Evolutionary conservation across 2,888 invertebrate species (phyloP).

Genomic region (Geotrupes spiniger): DNA sequence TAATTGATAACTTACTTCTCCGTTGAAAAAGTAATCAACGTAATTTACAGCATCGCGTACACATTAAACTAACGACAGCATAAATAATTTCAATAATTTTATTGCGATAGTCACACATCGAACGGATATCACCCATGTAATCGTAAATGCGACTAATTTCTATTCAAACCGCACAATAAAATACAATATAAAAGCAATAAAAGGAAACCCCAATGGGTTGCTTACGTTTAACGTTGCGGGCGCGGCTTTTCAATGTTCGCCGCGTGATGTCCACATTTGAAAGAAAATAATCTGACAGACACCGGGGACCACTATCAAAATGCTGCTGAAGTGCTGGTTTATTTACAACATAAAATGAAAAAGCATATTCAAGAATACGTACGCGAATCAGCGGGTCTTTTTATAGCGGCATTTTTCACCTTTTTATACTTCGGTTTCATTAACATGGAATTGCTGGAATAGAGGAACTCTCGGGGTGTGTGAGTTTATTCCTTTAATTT

Average conservation of each 20-base stretch:
- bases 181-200: conserved; percentile 27
- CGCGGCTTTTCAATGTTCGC: conserved; percentile 27
- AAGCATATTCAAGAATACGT: background rate
- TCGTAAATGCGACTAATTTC: conserved; percentile 25
- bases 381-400: background rate
- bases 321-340: conserved; percentile 14
- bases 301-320: conserved; percentile 16
- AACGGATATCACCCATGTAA: conserved; percentile 12
- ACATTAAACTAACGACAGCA: too few species aligned
- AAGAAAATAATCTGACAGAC: conserved; percentile 16
- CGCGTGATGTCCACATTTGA: conserved; percentile 22
- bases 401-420: too few species aligned
- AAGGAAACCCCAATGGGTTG: conserved; percentile 28
- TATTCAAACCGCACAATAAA: conserved; percentile 27
- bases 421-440: too few species aligned
- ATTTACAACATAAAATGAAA: background rate
- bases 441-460: too few species aligned
- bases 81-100: conserved; percentile 10
- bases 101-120: conserved; percentile 10
- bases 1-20: too few species aligned
- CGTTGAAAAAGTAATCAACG: too few species aligned
- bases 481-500: too few species aligned
- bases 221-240: conserved; percentile 23
- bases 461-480: too few species aligned
- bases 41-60: too few species aligned